Evolutionary conservation across 2,888 invertebrate genomes (phyloP).

Genomic region (Calameuta filiformis): DNA sequence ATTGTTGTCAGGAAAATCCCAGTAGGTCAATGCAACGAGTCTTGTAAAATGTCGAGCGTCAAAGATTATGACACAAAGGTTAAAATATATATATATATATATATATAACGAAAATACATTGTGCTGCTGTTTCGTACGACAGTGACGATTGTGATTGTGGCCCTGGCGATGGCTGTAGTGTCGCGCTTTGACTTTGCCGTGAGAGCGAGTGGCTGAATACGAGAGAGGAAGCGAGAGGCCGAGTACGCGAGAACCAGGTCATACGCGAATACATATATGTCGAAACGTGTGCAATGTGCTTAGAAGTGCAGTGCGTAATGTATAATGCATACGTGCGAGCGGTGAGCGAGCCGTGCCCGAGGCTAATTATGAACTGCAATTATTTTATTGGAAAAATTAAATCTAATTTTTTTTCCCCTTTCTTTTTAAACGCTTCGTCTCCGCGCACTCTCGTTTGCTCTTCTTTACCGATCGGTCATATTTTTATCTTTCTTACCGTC

Average conservation of each 20-base stretch:
- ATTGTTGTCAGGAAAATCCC: slow-evolving; percentile 29
- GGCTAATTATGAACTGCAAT: slow-evolving; percentile 38
- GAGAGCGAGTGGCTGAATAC: neutral
- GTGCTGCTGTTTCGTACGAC: neutral
- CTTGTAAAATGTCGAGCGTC: slow-evolving; percentile 39
- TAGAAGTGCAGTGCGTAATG: slow-evolving; percentile 8
- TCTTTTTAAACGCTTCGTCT: neutral
- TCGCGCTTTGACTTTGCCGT: neutral
- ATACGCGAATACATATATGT: slow-evolving; percentile 7
- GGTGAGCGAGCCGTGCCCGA: slow-evolving; percentile 11
- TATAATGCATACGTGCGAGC: slow-evolving; percentile 11
- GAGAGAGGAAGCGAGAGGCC: slow-evolving; percentile 14
- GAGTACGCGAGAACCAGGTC: slow-evolving; percentile 42
- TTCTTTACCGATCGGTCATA: neutral
- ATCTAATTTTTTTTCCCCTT: slow-evolving; percentile 11
- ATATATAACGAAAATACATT: slow-evolving; percentile 11
- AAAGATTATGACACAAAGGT: slow-evolving; percentile 45
- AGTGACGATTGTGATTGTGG: neutral
- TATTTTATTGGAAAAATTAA: slow-evolving; percentile 27
- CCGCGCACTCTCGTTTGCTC: neutral
- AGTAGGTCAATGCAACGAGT: slow-evolving; percentile 61
- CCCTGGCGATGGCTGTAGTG: neutral
- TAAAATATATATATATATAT: slow-evolving; percentile 34
- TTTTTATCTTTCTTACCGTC: neutral
- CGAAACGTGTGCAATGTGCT: slow-evolving; percentile 19